Evolutionary conservation across 2,113 vertebrate genomes (phyloP).

Genomic region (Rhizomys pruinosus): DNA sequence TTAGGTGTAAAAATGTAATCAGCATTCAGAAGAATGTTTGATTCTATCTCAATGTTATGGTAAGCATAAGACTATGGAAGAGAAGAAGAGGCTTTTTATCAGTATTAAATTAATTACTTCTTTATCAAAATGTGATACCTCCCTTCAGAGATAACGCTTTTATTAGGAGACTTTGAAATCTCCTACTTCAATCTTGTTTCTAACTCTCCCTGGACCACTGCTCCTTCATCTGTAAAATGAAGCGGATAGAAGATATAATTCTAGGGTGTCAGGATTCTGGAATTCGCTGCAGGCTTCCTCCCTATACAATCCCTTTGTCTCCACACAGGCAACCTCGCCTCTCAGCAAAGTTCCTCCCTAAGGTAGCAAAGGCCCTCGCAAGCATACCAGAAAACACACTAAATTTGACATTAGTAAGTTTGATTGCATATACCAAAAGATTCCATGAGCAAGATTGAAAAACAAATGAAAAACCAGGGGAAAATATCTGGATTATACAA

Average conservation of each 20-base stretch:
- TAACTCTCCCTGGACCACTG: constrained; percentile 60
- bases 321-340: not conserved
- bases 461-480: not conserved
- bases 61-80: constrained; percentile 30
- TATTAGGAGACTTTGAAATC: constrained; percentile 59
- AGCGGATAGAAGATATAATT: not conserved
- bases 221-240: constrained; percentile 73
- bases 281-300: not conserved
- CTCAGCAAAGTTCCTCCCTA: not conserved
- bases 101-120: constrained; percentile 64
- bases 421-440: not conserved
- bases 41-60: constrained; percentile 54
- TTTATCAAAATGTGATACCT: constrained; percentile 53
- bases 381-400: constrained; percentile 10
- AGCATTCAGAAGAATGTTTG: constrained; percentile 61
- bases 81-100: constrained; percentile 42
- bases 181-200: constrained; percentile 59
- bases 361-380: not conserved
- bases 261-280: not conserved
- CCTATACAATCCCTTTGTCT: not conserved
- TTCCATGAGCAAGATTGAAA: constrained; percentile 38
- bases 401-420: constrained; percentile 36
- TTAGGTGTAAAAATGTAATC: constrained; percentile 74
- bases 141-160: constrained; percentile 33
- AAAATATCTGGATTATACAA: not conserved